A percentile compares a stretch with the other conserved stretches of the same genome.
Conservation (phyloP, 2,888 invertebrate genomes). For the Colletes collaris region DNA sequence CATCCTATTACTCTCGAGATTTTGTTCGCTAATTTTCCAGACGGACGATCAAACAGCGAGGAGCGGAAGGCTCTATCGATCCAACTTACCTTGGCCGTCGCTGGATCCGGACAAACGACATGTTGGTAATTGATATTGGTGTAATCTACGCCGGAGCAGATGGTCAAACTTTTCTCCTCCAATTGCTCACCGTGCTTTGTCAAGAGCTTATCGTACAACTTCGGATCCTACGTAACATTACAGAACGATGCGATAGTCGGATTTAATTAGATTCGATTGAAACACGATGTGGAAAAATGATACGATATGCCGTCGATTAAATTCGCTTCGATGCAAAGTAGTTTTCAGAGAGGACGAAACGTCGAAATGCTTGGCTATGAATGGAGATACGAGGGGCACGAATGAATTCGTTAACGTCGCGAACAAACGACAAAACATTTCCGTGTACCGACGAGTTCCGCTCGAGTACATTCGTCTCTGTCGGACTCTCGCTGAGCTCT, state of each 20-base stretch:
- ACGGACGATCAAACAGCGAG: neutral
- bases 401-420: neutral
- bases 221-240: slow-evolving; percentile 88
- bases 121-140: slow-evolving; percentile 99
- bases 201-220: slow-evolving; percentile 89
- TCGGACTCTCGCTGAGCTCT: neutral
- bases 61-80: too few relatives aligned
- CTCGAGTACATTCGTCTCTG: neutral
- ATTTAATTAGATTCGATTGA: neutral
- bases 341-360: neutral
- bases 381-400: neutral
- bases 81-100: slow-evolving; percentile 93
- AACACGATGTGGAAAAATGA: neutral
- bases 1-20: too few relatives aligned
- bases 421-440: neutral
- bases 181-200: slow-evolving; percentile 91
- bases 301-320: neutral
- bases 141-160: slow-evolving; percentile 99
- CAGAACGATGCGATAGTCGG: neutral
- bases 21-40: slow-evolving; percentile 8
- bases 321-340: neutral
- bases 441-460: too few relatives aligned
- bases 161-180: slow-evolving; percentile 97
- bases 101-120: slow-evolving; percentile 96
- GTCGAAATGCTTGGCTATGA: neutral